Evolutionary conservation across 1,140 invertebrate genomes (phyloP).

Genomic region (Helicorthomorpha holstii): DNA sequence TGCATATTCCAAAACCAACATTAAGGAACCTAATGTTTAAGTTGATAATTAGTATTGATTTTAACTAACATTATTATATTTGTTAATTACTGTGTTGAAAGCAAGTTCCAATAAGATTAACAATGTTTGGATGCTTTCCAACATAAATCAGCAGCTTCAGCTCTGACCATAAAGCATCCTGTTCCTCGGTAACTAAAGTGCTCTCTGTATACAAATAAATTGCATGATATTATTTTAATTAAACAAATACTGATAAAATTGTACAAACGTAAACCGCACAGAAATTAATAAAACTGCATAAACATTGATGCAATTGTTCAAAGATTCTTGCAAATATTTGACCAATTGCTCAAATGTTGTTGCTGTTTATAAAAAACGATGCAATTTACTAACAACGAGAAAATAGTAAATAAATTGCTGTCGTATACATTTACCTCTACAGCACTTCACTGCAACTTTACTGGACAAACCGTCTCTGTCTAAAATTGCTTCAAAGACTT

Average conservation of each 20-base stretch:
- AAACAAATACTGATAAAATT: not conserved
- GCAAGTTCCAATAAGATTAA: conserved; percentile 29
- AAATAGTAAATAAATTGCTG: not conserved
- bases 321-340: not conserved
- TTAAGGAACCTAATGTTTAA: conserved; percentile 18
- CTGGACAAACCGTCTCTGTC: not conserved
- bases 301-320: no score
- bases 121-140: conserved; percentile 33
- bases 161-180: conserved; percentile 30
- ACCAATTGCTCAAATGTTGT: not conserved
- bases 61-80: no score
- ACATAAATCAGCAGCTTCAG: conserved; percentile 33
- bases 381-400: not conserved
- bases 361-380: no score
- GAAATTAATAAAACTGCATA: no score
- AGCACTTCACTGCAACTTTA: not conserved
- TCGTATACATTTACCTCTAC: not conserved
- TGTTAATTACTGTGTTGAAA: not conserved
- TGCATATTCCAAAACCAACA: conserved; percentile 32
- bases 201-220: no score
- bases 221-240: not conserved
- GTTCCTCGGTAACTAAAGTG: conserved; percentile 23
- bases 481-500: not conserved
- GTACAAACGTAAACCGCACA: no score
- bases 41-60: no score